Percentiles rank a stretch among this genome's conserved stretches.
Conservation (phyloP, 2,888 invertebrate genomes). For the Arctia plantaginis region DNA sequence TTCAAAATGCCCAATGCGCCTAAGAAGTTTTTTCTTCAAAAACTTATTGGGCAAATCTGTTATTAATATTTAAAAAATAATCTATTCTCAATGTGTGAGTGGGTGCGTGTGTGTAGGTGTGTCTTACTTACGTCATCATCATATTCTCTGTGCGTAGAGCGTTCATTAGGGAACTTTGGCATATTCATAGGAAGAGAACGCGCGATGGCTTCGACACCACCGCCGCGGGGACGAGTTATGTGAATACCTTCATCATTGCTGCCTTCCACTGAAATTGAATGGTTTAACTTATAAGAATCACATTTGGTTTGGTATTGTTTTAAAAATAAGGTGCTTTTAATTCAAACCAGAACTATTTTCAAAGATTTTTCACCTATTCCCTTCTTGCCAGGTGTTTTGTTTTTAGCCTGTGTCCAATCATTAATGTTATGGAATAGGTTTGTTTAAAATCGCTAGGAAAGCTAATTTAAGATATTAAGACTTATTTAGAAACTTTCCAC, state of each 20-base stretch:
- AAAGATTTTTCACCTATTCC: not conserved
- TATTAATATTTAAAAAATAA: not conserved
- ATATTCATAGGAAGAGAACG: constrained; percentile 93
- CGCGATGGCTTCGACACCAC: constrained; percentile 86
- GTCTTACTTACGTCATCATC: constrained; percentile 84
- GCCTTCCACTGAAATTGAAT: constrained; percentile 62
- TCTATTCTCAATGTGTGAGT: not conserved
- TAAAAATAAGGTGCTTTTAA: not conserved
- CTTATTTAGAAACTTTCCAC: not conserved
- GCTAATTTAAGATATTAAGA: not conserved
- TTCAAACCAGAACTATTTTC: no score
- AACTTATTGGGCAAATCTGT: no score
- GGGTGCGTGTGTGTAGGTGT: not conserved
- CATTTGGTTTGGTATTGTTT: not conserved
- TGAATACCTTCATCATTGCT: constrained; percentile 88
- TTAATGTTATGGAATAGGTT: not conserved
- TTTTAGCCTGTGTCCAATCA: not conserved
- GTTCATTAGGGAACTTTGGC: constrained; percentile 86
- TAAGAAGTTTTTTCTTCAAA: no score
- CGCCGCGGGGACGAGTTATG: constrained; percentile 83
- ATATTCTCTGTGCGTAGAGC: constrained; percentile 60
- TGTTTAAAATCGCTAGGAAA: not conserved
- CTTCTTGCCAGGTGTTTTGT: not conserved
- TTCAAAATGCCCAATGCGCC: no score
- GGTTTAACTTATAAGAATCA: not conserved